phyloP scores from a whole-genome alignment of 2,797 vertebrate genomes.

The Argyrosomus regius region DNA sequence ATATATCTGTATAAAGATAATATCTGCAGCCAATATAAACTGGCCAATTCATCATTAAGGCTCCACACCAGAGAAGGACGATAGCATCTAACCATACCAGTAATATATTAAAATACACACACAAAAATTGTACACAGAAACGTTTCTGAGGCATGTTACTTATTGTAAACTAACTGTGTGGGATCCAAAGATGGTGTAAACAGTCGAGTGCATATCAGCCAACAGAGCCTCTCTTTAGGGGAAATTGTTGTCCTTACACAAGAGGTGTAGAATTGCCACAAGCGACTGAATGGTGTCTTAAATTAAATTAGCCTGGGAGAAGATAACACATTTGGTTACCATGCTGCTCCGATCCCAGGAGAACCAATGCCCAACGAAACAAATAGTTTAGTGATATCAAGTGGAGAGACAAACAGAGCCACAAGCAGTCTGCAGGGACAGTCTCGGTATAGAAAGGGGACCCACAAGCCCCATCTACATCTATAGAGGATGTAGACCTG shows the following conservation, averaged over 20 bases:
- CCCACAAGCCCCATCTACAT: slow-evolving; percentile 2
- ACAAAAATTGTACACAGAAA: background rate
- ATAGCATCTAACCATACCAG: background rate
- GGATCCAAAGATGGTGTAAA: slow-evolving; percentile 1
- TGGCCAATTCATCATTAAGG: background rate
- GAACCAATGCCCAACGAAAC: slow-evolving; percentile 26
- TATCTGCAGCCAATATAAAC: background rate
- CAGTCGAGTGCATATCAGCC: background rate
- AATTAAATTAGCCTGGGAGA: slow-evolving; percentile 41
- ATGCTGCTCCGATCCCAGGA: slow-evolving; percentile 18
- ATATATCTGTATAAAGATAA: background rate
- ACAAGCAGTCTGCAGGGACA: slow-evolving; percentile 15
- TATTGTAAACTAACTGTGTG: background rate
- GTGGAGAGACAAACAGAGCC: slow-evolving; percentile 20
- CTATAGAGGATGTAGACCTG: background rate
- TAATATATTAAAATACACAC: background rate
- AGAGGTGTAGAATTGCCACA: slow-evolving; percentile 14
- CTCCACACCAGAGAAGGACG: background rate
- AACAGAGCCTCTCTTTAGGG: slow-evolving; percentile 10
- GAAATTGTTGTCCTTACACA: slow-evolving; percentile 6
- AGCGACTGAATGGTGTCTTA: slow-evolving; percentile 20
- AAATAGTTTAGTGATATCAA: slow-evolving; percentile 29
- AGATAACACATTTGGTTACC: slow-evolving; percentile 32
- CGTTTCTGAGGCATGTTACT: background rate
- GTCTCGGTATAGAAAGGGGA: background rate